Base-by-base conservation (phyloP, 2,888 invertebrate genomes). In the Acanthosoma haemorrhoidale region DNA sequence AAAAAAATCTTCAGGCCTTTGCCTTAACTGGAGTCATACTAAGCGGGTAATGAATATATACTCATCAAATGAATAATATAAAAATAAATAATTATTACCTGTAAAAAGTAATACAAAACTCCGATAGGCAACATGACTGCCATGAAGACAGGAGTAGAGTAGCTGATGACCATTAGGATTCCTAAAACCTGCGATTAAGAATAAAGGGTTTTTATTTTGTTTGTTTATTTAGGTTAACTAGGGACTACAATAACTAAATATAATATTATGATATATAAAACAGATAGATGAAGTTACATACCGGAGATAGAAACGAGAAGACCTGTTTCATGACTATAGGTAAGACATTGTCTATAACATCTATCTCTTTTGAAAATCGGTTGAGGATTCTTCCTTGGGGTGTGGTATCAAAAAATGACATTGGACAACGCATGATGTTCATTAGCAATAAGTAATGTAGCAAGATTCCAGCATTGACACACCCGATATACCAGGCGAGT, bases 61-160 rank as follows among this genome's bases (percentile, higher is more conserved):
- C n/a, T n/a, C n/a, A n/a, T n/a, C n/a, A n/a, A n/a, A n/a, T n/a
- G n/a, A n/a, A n/a, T n/a, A n/a, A n/a, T n/a, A n/a, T n/a, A n/a
- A n/a, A n/a, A n/a, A n/a, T n/a, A n/a, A n/a, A n/a, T n/a, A n/a
- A 25, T 25, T 3, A 29, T 25, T 76, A 51, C 51, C 51, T 51
- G 51, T 29, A 51, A 59, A n/a, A 92, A 86, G 81, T 92, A 93
- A 82, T 93, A 93, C 73, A 94, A 77, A 59, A 89, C 75, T 32
- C 88, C 89, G 76, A 96, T 88, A 11, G 94, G 92, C 75, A 92
- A 72, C 72, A 94, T 87, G 70, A 93, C 87, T 58, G 85, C 83
- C 77, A 91, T 77, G 81, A 95, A 93, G 77, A 88, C 84, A 5
- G 92, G 92, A 60, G 94, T 94, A 74, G 92, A 90, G 77, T 86